Evolutionary conservation across 2,888 invertebrate genomes (phyloP).

Genomic region (Leptopterna dolabrata): DNA sequence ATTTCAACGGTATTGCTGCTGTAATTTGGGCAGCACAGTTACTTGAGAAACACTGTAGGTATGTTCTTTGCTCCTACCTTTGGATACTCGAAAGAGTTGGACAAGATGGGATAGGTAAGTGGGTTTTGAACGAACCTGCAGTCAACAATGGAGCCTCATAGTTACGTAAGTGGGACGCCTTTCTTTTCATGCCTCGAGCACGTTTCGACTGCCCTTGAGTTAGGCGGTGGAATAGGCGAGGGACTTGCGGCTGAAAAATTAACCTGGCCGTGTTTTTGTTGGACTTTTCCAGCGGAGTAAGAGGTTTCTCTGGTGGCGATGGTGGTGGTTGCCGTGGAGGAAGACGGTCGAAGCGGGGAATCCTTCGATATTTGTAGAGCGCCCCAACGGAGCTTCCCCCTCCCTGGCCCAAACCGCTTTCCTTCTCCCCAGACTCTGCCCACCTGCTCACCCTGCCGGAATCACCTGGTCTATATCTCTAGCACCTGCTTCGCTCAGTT

Average conservation of each 20-base stretch:
- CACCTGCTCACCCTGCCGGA: constrained; percentile 17
- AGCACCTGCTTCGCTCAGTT: constrained; percentile 48
- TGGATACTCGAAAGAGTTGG: background rate
- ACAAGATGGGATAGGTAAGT: background rate
- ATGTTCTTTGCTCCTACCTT: too few species aligned
- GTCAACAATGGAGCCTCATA: background rate
- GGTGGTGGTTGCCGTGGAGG: background rate
- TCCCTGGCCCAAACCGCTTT: background rate
- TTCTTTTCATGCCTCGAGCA: constrained; percentile 18
- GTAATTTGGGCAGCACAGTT: too few species aligned
- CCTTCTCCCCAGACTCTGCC: background rate
- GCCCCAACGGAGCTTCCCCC: background rate
- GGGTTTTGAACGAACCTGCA: background rate
- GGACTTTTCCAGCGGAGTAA: background rate
- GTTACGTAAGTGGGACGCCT: background rate
- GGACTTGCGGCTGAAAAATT: background rate
- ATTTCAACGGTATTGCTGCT: too few species aligned
- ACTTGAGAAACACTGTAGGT: too few species aligned
- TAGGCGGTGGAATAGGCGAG: background rate
- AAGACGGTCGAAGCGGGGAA: constrained; percentile 7
- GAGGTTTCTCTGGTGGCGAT: background rate
- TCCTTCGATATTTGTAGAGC: background rate
- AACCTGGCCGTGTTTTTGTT: constrained; percentile 27
- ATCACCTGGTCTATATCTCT: constrained; percentile 52
- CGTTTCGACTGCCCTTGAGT: constrained; percentile 1